phyloP scores from a whole-genome alignment of 1,140 invertebrate species.

The Listronotus oregonensis region DNA sequence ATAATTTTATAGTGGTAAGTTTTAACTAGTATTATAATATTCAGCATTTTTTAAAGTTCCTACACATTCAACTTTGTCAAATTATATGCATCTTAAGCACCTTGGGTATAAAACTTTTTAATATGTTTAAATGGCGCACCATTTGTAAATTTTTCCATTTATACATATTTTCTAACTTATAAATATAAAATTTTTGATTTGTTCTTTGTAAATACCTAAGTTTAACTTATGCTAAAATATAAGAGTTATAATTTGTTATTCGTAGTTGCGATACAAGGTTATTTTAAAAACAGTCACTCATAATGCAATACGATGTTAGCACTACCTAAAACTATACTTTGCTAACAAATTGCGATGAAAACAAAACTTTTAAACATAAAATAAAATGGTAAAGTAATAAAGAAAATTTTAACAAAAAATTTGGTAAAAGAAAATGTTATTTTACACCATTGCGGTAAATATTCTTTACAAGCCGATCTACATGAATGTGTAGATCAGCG shows the following conservation, averaged over 20 bases:
- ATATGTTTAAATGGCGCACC: slow-evolving; percentile 13
- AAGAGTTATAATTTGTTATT: not conserved
- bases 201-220: slow-evolving; percentile 17
- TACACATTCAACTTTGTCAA: slow-evolving; percentile 47
- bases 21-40: slow-evolving; percentile 15
- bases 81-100: slow-evolving; percentile 28
- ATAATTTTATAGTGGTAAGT: slow-evolving; percentile 14
- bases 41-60: slow-evolving; percentile 47
- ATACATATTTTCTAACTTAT: slow-evolving; percentile 1
- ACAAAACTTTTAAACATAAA: no score
- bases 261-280: no score
- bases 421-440: no score
- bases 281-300: no score
- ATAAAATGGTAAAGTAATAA: no score
- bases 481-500: no score
- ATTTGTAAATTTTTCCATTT: slow-evolving; percentile 25
- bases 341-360: no score
- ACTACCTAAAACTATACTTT: no score
- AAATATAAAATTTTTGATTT: not conserved
- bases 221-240: slow-evolving; percentile 6
- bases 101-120: slow-evolving; percentile 18
- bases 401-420: no score
- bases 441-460: no score
- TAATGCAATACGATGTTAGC: no score
- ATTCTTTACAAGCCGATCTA: no score